Evolutionary conservation across 1,140 invertebrate species (phyloP).

Genomic region (Drosophila simulans): DNA sequence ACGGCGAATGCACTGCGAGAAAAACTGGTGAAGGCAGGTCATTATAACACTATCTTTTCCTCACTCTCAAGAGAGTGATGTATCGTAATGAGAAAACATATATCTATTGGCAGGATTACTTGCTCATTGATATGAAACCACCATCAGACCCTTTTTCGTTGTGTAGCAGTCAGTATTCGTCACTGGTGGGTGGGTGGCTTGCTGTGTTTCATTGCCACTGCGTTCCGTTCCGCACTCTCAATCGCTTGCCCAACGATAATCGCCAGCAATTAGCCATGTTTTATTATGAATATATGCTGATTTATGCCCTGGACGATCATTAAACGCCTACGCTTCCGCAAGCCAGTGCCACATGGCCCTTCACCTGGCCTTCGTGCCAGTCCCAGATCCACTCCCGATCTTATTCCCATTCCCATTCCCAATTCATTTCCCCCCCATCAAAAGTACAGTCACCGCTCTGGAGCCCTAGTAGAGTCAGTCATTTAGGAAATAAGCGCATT

Average conservation of each 20-base stretch:
- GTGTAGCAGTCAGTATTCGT: neutral
- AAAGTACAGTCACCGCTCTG: conserved; percentile 19
- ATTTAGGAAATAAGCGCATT: neutral
- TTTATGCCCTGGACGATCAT: conserved; percentile 36
- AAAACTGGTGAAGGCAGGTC: neutral
- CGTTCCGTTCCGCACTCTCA: conserved; percentile 16
- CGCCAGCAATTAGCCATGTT: conserved; percentile 25
- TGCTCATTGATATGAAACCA: neutral
- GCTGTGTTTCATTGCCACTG: conserved; percentile 20
- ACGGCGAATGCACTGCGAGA: conserved; percentile 24
- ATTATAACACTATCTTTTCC: neutral
- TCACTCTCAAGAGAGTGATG: neutral
- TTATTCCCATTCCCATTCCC: conserved; percentile 1
- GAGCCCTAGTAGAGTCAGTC: neutral
- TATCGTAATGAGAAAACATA: too few relatives aligned
- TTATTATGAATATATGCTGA: conserved; percentile 38
- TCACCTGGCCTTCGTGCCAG: conserved; percentile 49
- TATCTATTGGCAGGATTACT: neutral
- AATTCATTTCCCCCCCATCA: conserved; percentile 3
- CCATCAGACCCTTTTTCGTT: neutral
- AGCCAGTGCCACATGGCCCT: conserved; percentile 19
- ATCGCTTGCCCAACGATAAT: neutral
- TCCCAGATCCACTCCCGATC: conserved; percentile 4
- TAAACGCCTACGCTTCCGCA: conserved; percentile 62
- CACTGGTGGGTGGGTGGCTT: conserved; percentile 4